Conservation (phyloP, 1,140 invertebrate genomes). For the Anthonomus grandis region DNA sequence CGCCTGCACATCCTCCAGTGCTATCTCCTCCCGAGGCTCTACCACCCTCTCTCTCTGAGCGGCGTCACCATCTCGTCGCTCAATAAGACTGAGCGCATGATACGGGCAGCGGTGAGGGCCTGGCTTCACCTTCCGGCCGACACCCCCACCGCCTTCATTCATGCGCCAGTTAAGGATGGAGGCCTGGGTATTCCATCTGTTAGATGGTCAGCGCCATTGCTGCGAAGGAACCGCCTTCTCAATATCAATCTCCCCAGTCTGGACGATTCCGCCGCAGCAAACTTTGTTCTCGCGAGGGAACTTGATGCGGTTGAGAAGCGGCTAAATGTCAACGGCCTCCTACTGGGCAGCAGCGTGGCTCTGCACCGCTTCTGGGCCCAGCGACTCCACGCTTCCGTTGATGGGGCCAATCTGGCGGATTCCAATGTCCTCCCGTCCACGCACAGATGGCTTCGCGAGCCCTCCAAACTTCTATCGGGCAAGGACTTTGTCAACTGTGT, state of each 20-base stretch:
- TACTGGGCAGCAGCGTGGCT: not conserved
- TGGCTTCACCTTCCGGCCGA: conserved; percentile 46
- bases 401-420: not conserved
- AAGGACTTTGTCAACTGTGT: not conserved
- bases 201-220: not conserved
- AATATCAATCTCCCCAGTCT: not conserved
- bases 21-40: not conserved
- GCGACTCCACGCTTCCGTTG: not conserved
- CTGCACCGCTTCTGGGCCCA: not conserved
- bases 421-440: not conserved
- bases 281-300: not conserved
- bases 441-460: not conserved
- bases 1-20: not conserved
- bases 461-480: conserved; percentile 1
- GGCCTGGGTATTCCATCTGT: conserved; percentile 11
- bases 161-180: conserved; percentile 31
- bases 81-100: not conserved
- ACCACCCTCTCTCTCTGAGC: not conserved
- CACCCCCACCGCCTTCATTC: conserved; percentile 39
- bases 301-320: not conserved
- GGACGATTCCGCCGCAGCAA: not conserved
- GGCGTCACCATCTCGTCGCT: not conserved
- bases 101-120: conserved; percentile 31
- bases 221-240: not conserved
- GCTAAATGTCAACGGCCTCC: not conserved